Percentiles rank a stretch among this genome's conserved stretches.
Evolutionary conservation across 1,140 invertebrate genomes (phyloP).

Genomic region (Bombus sibiricus): DNA sequence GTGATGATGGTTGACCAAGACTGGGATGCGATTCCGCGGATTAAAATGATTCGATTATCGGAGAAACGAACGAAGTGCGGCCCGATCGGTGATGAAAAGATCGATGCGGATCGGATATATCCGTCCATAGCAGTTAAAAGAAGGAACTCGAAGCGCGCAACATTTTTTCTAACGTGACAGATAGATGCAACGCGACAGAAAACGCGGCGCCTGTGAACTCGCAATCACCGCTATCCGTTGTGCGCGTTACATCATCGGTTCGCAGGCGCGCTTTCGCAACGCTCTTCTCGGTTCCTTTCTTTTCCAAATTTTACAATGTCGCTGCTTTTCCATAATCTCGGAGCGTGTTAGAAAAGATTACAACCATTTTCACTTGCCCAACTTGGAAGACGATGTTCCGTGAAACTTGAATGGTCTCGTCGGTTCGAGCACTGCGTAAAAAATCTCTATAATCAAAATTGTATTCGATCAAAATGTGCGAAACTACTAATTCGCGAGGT

Average conservation of each 20-base stretch:
- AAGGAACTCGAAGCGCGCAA: conserved; percentile 9
- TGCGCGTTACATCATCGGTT: neutral
- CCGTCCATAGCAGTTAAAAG: conserved; percentile 66
- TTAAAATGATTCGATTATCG: neutral
- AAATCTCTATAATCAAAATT: neutral
- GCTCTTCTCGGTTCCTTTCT: neutral
- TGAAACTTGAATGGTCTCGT: neutral
- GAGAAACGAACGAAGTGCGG: neutral
- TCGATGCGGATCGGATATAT: conserved; percentile 60
- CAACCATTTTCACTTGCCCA: neutral
- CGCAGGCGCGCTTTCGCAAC: neutral
- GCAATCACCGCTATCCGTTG: neutral
- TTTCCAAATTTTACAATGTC: neutral
- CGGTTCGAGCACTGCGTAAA: neutral
- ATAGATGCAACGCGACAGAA: neutral
- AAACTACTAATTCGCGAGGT: too few relatives aligned
- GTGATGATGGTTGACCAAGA: neutral
- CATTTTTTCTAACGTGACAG: conserved; percentile 4
- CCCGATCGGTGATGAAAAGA: conserved; percentile 5
- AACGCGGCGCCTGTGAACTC: neutral
- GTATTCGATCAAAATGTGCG: neutral
- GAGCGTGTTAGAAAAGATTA: neutral
- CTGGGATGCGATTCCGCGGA: neutral
- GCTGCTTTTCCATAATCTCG: conserved; percentile 6
- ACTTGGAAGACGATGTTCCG: neutral